A percentile compares a stretch with the other conserved stretches of the same genome.
phyloP scores from a whole-genome alignment of 2,113 vertebrate genomes.

The Dendrocopos noguchii region DNA sequence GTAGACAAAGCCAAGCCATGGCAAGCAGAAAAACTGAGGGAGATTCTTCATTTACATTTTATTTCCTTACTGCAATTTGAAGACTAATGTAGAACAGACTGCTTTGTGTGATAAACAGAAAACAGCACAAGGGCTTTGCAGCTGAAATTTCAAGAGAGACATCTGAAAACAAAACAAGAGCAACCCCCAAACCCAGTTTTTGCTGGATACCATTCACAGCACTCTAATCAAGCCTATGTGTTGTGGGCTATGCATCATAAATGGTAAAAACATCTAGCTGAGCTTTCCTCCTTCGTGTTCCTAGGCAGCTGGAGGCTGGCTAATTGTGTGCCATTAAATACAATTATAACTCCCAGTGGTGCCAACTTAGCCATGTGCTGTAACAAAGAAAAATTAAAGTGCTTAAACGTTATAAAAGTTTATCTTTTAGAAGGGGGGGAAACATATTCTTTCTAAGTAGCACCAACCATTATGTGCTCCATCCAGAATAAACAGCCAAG shows the following conservation, averaged over 20 bases:
- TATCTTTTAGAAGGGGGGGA: background rate
- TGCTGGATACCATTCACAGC: background rate
- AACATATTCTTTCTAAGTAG: background rate
- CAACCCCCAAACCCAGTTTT: background rate
- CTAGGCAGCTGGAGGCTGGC: conserved; percentile 2
- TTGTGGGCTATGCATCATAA: background rate
- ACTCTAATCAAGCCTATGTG: background rate
- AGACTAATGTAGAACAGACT: background rate
- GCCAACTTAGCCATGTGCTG: background rate
- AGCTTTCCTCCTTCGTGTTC: background rate
- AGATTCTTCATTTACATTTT: conserved; percentile 24
- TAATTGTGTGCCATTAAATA: conserved; percentile 5
- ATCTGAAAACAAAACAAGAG: background rate
- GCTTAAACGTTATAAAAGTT: conserved; percentile 30
- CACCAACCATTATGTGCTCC: background rate
- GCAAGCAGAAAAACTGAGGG: background rate
- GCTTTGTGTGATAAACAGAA: conserved; percentile 23
- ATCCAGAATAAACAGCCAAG: background rate
- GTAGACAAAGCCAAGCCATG: background rate
- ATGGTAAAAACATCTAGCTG: conserved; percentile 26
- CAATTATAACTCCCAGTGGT: conserved; percentile 9
- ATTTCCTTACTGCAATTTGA: background rate
- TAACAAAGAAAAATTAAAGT: background rate
- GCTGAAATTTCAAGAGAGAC: background rate
- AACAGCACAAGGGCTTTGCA: background rate